phyloP scores from a whole-genome alignment of 2,113 vertebrate genomes.

The Todiramphus chloris region DNA sequence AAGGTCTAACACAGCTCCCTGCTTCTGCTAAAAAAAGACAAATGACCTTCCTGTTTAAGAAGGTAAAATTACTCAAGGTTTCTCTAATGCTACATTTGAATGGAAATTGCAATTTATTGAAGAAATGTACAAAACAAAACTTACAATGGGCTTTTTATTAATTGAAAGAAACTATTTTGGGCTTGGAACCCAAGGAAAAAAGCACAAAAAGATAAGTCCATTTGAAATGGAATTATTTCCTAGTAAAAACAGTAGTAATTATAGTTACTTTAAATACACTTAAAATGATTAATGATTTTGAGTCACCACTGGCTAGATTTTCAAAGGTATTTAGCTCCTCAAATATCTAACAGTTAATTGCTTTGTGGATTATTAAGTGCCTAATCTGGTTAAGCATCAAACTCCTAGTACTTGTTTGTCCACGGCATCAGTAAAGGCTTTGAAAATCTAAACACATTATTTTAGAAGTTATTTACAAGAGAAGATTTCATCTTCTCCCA shows the following conservation, averaged over 20 bases:
- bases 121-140: neutral
- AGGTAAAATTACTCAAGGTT: neutral
- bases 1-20: neutral
- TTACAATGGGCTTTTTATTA: neutral
- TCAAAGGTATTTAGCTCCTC: neutral
- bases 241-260: neutral
- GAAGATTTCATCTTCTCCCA: neutral
- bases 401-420: neutral
- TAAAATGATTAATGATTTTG: constrained; percentile 18
- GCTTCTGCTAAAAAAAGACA: neutral
- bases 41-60: neutral
- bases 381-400: neutral
- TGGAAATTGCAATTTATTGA: neutral
- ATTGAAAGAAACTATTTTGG: neutral
- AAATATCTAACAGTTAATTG: neutral
- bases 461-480: neutral
- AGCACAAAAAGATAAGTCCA: neutral
- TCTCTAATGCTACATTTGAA: neutral
- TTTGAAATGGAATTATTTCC: neutral
- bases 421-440: neutral
- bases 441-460: neutral
- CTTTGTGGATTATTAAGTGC: neutral
- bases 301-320: neutral
- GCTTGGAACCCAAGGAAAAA: neutral
- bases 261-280: neutral